Evolutionary conservation across 2,888 invertebrate genomes (phyloP), one percentile per base, ranked within the genome.

Genomic region (Megamerina dolium): DNA sequence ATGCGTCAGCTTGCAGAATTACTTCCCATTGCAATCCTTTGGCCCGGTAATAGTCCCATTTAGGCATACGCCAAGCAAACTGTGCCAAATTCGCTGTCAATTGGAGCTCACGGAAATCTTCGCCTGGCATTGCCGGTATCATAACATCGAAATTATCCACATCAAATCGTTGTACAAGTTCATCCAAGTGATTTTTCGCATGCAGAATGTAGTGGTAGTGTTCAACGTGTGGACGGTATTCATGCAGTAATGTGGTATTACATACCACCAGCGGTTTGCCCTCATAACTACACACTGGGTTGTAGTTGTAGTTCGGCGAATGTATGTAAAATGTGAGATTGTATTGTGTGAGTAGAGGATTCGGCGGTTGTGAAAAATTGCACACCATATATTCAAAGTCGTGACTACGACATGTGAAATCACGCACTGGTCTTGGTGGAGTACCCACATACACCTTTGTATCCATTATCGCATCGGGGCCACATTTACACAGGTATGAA

Each of bases 381-480:
- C 91, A 92, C 12, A 78, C 82, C 53, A 91, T 71, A 55, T 78
- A 78, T 40, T 83, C 78, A 72, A 85, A 83, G 64, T 90, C 86
- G 51, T 77, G 73, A 10, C 87, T 83, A 37, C 81, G 70, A 61
- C 91, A 92, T 19, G 72, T 72, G 58, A 91, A 88, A 63, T 87
- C 80, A 8, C 72, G 68, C 3, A 87, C 82, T 1, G 41, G 39
- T 52, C 73, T 63, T 1, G 89, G 89, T 41, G 76, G 73, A 30
- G 73, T 71, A 23, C 78, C 79, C 8, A 68, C 64, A 38, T 52
- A 51, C 2, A 68, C 60, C 3, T 44, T 50, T 0, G 62, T 49
- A 4, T 53, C 50, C 34, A 53, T 56, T 3, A 68, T 62, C 10
- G 58, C 68, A 29, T 56, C 47, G 0, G 31, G 13, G 12, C 52